Evolutionary conservation across 2,113 vertebrate genomes (phyloP).

Genomic region (Crotalus viridis): DNA sequence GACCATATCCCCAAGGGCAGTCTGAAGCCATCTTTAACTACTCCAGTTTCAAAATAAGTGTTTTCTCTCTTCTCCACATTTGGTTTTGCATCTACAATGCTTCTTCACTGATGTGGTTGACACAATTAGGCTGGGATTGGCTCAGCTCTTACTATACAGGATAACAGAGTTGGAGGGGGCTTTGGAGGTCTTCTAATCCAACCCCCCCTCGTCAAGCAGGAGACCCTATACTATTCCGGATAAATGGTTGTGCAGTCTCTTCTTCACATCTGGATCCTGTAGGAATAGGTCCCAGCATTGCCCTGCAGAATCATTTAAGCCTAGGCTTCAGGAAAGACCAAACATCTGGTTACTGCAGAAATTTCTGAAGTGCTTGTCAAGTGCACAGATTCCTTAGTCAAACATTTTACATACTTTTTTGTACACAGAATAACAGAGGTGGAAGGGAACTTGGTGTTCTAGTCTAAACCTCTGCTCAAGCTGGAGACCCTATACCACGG

Average conservation of each 20-base stretch:
- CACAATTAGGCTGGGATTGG: not conserved
- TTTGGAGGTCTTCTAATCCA: not conserved
- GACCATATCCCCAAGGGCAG: not conserved
- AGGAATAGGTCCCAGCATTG: not conserved
- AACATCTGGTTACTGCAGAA: not conserved
- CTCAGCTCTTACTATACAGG: not conserved
- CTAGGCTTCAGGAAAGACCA: not conserved
- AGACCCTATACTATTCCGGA: not conserved
- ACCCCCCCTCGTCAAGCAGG: not conserved
- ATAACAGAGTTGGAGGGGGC: not conserved
- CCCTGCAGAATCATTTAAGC: not conserved
- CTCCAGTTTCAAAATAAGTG: not conserved
- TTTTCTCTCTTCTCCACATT: not conserved
- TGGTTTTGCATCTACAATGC: not conserved
- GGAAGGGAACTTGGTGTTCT: too few relatives aligned
- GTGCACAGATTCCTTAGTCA: not conserved
- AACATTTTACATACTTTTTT: not conserved
- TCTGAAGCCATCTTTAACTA: not conserved
- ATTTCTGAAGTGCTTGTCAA: not conserved
- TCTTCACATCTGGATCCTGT: not conserved
- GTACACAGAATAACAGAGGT: not conserved
- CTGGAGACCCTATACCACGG: too few relatives aligned
- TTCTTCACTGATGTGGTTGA: not conserved
- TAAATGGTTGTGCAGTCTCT: not conserved
- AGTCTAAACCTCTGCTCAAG: too few relatives aligned